Base-by-base conservation (phyloP, 2,888 invertebrate genomes). In the Platycheirus albimanus region DNA sequence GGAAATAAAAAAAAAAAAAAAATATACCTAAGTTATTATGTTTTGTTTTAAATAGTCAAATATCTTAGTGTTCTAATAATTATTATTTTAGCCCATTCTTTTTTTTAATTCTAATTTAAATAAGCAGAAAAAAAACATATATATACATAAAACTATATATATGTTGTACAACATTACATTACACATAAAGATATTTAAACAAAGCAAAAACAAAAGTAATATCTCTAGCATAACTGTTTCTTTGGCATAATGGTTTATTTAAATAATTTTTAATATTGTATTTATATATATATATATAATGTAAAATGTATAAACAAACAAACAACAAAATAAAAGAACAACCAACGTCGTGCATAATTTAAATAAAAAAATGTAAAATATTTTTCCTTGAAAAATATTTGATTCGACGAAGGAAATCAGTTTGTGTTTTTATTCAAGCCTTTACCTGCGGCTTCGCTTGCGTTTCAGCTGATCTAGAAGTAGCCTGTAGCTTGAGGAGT, bases 231-330 rank as follows among this genome's bases (percentile, higher is more conserved):
- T 81, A 30, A 69, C 30, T 69, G 63, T 69, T 77, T 45, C 64
- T 69, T 77, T 83, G 81, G 81, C 71, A 72, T 61, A 77, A 71
- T 33, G 83, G 78, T 77, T 83, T 74, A 83, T 77, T 83, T 83
- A 58, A 77, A 66, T 76, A 72, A 74, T 83, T 83, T 77, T 78
- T 64, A 81, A 84, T 75, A 85, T 71, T 84, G 84, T 85, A 84
- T 85, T 75, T 78, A 80, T 81, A 85, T 70, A 72, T 58, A 47
- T 45, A n/a, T 41, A 56, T 61, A 67, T 4, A 4, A 24, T 24
- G 6, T 63, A 63, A 63, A 45, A 54, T 74, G 67, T 71, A 81
- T 63, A 69, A 80, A 80, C 13, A 45, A 69, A 45, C 19, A 54
- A 76, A 67, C n/a, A n/a, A n/a, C n/a, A n/a, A n/a, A n/a, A n/a